Conservation (phyloP, 1,140 invertebrate genomes). For the Papilio polyxenes region DNA sequence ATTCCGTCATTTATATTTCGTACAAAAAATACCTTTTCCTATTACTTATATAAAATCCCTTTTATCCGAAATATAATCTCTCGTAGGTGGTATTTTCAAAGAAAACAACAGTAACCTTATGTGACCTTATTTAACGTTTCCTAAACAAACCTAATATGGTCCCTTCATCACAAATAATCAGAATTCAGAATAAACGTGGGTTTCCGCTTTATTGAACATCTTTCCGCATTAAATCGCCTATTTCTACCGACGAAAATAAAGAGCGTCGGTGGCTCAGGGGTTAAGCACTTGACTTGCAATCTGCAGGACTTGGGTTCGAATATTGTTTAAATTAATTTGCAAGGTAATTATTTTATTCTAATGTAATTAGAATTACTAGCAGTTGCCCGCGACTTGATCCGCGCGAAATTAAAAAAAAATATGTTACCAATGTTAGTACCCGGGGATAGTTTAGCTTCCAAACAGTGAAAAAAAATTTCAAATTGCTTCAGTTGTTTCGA, state of each 20-base stretch:
- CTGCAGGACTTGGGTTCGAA: no score
- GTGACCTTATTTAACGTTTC: background rate
- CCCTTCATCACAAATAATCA: constrained; percentile 22
- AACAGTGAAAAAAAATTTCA: no score
- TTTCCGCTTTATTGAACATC: constrained; percentile 6
- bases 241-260: background rate
- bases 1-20: background rate
- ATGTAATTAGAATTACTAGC: no score
- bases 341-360: no score
- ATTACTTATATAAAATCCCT: background rate
- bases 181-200: background rate
- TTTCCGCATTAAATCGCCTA: background rate
- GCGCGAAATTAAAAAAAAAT: no score
- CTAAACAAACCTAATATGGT: constrained; percentile 14
- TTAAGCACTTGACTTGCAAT: no score
- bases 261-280: no score
- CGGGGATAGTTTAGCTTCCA: no score
- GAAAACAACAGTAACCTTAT: background rate
- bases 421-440: no score
- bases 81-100: background rate
- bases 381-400: no score
- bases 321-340: no score
- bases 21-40: background rate
- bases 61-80: background rate
- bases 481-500: no score